Evolutionary conservation across 2,113 vertebrate species (phyloP).

Genomic region (Alosa alosa): DNA sequence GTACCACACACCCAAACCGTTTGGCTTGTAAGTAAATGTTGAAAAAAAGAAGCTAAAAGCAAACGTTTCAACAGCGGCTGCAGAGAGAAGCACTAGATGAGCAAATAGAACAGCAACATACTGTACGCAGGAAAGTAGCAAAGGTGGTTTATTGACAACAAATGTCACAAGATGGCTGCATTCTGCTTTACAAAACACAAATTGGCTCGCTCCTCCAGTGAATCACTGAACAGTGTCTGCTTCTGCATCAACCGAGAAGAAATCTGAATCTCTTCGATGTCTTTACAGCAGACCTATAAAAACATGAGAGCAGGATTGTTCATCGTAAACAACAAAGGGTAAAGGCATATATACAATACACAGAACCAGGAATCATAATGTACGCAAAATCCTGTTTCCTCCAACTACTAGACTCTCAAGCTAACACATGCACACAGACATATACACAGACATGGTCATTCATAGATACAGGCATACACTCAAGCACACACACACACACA

Average conservation of each 20-base stretch:
- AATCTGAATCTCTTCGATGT: not conserved
- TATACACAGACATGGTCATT: not conserved
- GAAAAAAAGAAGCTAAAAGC: not conserved
- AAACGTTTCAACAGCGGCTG: constrained; percentile 1
- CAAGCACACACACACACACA: constrained; percentile 7
- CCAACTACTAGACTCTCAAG: not conserved
- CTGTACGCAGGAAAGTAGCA: not conserved
- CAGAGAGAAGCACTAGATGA: not conserved
- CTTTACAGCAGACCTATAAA: not conserved
- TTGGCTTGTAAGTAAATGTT: not conserved
- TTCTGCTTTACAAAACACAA: constrained; percentile 14
- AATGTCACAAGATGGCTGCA: not conserved
- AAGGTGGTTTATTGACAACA: constrained; percentile 29
- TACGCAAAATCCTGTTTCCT: not conserved
- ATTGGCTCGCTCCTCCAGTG: not conserved
- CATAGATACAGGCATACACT: not conserved
- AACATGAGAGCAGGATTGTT: not conserved
- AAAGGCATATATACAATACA: not conserved
- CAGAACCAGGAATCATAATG: not conserved
- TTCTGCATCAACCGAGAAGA: not conserved
- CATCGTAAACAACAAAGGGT: not conserved
- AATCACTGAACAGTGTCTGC: not conserved
- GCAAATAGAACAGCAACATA: not conserved
- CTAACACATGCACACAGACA: not conserved
- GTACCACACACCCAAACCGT: not conserved